Evolutionary conservation across 37 sponge, comb jelly and placozoan species (phyloP).

Genomic region (Corticium candelabrum): DNA sequence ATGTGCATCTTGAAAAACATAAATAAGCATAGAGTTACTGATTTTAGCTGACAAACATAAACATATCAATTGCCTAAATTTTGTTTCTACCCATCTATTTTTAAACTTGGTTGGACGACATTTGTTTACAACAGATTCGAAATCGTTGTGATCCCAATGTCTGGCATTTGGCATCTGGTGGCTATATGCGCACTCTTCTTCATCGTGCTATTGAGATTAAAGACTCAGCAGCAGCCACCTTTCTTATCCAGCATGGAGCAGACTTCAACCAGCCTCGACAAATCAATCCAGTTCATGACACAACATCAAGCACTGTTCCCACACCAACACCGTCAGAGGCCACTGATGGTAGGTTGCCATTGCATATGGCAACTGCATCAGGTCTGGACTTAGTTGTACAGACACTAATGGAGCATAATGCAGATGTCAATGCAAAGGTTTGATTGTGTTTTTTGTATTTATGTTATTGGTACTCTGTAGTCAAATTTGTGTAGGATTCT

Average conservation of each 20-base stretch:
- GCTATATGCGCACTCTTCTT: constrained; percentile 48
- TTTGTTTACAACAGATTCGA: no score
- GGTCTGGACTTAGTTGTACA: constrained; percentile 75
- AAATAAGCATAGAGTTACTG: no score
- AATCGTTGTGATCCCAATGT: constrained; percentile 88
- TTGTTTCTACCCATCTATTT: no score
- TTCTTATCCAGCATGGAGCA: constrained; percentile 70
- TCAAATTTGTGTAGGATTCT: constrained; percentile 46
- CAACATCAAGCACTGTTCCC: no score
- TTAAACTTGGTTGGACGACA: no score
- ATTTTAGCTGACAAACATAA: no score
- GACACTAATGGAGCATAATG: constrained; percentile 63
- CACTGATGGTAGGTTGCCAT: constrained; percentile 34
- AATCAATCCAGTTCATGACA: not conserved
- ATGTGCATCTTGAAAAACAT: no score
- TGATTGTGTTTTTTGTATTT: not conserved
- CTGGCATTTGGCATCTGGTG: constrained; percentile 46
- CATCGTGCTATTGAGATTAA: constrained; percentile 74
- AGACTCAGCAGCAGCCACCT: constrained; percentile 59
- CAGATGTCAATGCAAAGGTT: constrained; percentile 71
- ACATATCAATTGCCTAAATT: no score
- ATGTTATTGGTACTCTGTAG: not conserved
- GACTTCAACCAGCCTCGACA: constrained; percentile 52
- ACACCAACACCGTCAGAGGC: not conserved
- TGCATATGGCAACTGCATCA: constrained; percentile 71